Evolutionary conservation across 64 coral and sea anemone genomes (phyloP), one percentile per base, ranked within the genome.

Genomic region (Montipora sp.): DNA sequence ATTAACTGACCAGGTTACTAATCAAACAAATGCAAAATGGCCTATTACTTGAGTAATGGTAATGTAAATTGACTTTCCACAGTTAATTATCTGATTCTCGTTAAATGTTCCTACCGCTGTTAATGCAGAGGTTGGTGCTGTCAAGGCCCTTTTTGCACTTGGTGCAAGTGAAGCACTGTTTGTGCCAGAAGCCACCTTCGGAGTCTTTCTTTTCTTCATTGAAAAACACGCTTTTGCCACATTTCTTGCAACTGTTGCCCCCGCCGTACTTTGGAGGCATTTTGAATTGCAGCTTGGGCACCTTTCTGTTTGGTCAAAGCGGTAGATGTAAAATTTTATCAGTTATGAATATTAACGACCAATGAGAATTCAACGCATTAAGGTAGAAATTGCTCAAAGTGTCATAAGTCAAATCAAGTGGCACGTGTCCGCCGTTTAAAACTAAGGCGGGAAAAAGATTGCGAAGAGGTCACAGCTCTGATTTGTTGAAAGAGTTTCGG

Each of bases 101-200:
- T 15, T 13, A 47, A 76, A 44, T 11, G 27, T 16, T 21, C 57
- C 61, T 84, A 94, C 92, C 69, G 5, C 65, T 70, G 27, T 94
- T 77, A 12, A 58, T 60, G 87, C 16, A 49, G 16, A 66, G 50
- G 48, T 68, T 94, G 5, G 79, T 89, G n/a, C 92, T 94, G 87
- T 94, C 92, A 6, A 94, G 68, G 15, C 48, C 75, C 50, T 90
- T 94, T 3, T 36, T 77, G 63, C 87, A 94, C 2, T 80, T 77
- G 7, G 3, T 51, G 18, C 92, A 94, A 0, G 53, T 9, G 47
- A 84, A 83, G 43, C 92, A 94, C n/a, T 19, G 49, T 58, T 83
- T 90, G 48, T 94, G 92, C 68, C 80, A 94, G 10, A 55, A 16
- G 4, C 47, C 45, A 5, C 87, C 87, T 10, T 89, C 70, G 50